Base-by-base conservation (phyloP, 2,797 vertebrate species). In the Micropoecilia bifurca region DNA sequence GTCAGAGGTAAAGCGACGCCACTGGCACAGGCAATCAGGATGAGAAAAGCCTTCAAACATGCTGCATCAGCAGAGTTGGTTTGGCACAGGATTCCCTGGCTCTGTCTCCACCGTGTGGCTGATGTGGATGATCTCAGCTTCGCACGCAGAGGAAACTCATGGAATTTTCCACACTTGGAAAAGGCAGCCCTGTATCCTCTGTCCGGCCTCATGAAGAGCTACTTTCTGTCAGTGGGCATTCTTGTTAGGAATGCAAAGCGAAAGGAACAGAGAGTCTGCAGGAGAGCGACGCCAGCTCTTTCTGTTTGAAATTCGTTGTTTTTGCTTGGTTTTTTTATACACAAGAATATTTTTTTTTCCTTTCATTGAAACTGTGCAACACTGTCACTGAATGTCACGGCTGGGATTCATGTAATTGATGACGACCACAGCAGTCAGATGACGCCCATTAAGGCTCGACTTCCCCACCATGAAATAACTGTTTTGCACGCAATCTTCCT, bases 151-250 rank as follows among this genome's bases (percentile, higher is more conserved):
- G 59, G 71, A 57, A 78, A 55, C 41, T 46, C 36, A 61, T 90
- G 88, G 91, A 93, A 93, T 84, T 90, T 93, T 94, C 91, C 89
- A 93, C 83, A 83, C n/a, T 79, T 80, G 81, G 82, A 83, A 78
- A 78, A 75, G 47, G 73, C 53, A 78, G 75, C 6, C 4, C 16
- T 77, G 74, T 66, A 63, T 71, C 85, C 71, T 76, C 47, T 76
- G 6, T 46, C 22, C 20, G 71, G 57, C 50, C 74, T 76, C 76
- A 55, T 18, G 43, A 82, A 80, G 76, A 53, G 5, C 48, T 61
- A 53, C 74, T 84, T 76, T 80, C 43, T 80, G 71, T 45, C 68
- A 47, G 30, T 74, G 77, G 63, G 69, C 57, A 66, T 53, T 25
- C 59, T 74, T 45, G 30, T 77, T 48, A 47, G 80, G 81, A 50